Conservation (phyloP, 1,140 invertebrate species). For the Drosophila willistoni region DNA sequence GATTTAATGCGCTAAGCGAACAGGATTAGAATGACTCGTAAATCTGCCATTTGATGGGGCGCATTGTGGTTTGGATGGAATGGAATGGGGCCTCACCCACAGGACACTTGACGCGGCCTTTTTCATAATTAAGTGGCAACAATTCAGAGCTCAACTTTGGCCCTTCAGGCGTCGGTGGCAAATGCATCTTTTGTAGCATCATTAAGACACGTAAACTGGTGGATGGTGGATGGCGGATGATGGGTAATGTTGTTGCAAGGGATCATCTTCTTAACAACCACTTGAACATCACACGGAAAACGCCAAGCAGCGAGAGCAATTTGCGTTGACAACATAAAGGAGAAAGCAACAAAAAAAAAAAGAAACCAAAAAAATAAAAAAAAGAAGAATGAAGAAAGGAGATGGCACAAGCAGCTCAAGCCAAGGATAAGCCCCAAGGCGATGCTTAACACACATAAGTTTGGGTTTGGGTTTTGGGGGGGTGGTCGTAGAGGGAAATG, state of each 20-base stretch:
- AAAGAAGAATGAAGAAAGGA: slow-evolving; percentile 22
- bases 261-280: slow-evolving; percentile 72
- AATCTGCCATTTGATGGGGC: slow-evolving; percentile 56
- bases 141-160: slow-evolving; percentile 35
- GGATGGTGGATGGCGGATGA: slow-evolving; percentile 7
- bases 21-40: slow-evolving; percentile 66
- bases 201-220: slow-evolving; percentile 67
- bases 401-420: slow-evolving; percentile 33
- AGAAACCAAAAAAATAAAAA: neutral
- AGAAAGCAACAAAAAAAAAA: neutral
- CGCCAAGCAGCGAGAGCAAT: slow-evolving; percentile 63
- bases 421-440: slow-evolving; percentile 49
- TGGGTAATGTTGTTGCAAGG: neutral
- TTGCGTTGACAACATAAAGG: slow-evolving; percentile 64
- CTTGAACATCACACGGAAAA: slow-evolving; percentile 75
- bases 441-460: slow-evolving; percentile 41
- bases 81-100: neutral
- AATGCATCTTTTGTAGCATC: slow-evolving; percentile 59
- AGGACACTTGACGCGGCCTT: slow-evolving; percentile 61
- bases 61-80: slow-evolving; percentile 29
- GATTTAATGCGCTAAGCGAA: slow-evolving; percentile 73
- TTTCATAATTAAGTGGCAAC: slow-evolving; percentile 73
- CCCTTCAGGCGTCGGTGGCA: slow-evolving; percentile 20
- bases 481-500: neutral
- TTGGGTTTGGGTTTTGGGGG: neutral